Evolutionary conservation across 2,113 vertebrate species (phyloP).

Genomic region (Amazona guildingii): DNA sequence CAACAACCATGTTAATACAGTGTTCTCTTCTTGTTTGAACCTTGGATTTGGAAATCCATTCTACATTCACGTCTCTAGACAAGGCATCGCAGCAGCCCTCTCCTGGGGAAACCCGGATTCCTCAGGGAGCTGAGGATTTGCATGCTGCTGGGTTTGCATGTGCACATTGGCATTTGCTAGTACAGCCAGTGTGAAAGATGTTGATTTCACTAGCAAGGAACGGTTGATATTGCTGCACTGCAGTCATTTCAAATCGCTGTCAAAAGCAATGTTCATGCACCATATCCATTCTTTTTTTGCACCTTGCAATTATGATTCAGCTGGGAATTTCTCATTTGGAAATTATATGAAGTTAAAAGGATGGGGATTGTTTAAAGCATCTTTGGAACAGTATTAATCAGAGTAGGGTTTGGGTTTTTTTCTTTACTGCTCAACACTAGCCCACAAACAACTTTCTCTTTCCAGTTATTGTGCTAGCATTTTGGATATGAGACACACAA

Average conservation of each 20-base stretch:
- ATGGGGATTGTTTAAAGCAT: not conserved
- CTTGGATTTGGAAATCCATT: not conserved
- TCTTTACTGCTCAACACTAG: not conserved
- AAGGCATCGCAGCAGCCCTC: not conserved
- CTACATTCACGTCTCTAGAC: not conserved
- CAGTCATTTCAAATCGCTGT: not conserved
- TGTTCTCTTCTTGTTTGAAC: not conserved
- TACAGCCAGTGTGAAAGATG: not conserved
- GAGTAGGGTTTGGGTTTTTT: not conserved
- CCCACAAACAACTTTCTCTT: not conserved
- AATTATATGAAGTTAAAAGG: not conserved
- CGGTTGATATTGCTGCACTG: not conserved
- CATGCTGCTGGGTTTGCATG: not conserved
- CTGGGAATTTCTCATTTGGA: not conserved
- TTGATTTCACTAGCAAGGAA: not conserved
- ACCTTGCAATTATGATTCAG: not conserved
- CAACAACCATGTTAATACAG: rapidly evolving
- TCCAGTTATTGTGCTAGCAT: not conserved
- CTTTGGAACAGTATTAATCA: not conserved
- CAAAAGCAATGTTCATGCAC: not conserved
- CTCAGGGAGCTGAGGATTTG: not conserved
- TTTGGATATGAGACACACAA: not conserved
- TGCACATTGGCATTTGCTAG: not conserved
- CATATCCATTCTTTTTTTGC: not conserved
- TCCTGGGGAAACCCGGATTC: not conserved